These are phyloP conservation scores for Dasysyrphus albostriatus DNA, from an alignment of 2,888 invertebrate genomes.

Conservation along the genomic window DNA sequence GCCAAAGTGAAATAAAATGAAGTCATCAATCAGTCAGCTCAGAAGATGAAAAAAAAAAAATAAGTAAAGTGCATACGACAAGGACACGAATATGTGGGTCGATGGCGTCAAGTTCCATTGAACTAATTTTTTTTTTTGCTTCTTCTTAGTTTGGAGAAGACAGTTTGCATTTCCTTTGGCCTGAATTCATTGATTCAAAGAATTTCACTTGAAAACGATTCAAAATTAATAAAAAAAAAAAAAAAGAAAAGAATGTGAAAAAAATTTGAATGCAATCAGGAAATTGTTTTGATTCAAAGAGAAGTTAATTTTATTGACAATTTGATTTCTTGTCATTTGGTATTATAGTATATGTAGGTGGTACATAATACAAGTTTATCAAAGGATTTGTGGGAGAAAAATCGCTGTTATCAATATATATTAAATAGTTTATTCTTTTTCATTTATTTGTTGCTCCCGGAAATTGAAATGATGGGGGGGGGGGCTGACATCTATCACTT, in stretches of 20 bases:
- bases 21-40: slow-evolving; percentile 42
- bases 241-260: background rate
- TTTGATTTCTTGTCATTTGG: background rate
- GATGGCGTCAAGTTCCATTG: slow-evolving; percentile 15
- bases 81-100: slow-evolving; percentile 36
- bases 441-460: no score
- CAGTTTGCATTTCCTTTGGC: slow-evolving; percentile 25
- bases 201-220: background rate
- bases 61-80: slow-evolving; percentile 5
- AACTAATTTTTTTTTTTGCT: slow-evolving; percentile 11
- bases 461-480: no score
- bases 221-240: background rate
- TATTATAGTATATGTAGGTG: background rate
- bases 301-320: slow-evolving; percentile 9
- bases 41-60: slow-evolving; percentile 16
- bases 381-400: no score
- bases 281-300: slow-evolving; percentile 22
- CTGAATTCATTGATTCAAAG: slow-evolving; percentile 21
- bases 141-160: background rate
- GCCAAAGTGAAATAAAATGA: slow-evolving; percentile 30
- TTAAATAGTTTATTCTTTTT: no score
- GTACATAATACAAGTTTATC: no score
- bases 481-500: no score
- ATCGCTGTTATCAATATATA: no score
- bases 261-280: background rate